Evolutionary conservation across 2,888 invertebrate species (phyloP), one percentile per base, ranked within the genome.

Genomic region (Drosophila anomelani): DNA sequence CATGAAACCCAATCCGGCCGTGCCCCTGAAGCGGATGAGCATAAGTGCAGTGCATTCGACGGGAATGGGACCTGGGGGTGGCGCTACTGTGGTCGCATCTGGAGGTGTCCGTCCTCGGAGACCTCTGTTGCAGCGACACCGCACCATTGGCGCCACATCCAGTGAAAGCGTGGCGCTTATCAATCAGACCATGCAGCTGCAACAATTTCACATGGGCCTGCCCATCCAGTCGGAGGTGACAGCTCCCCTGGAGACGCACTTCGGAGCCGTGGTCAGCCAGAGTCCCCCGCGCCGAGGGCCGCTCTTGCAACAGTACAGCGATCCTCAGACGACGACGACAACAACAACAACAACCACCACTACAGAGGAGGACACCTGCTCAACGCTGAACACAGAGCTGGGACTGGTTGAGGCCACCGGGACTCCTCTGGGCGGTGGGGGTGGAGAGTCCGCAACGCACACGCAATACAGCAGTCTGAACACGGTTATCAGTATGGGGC

Each of bases 311-410:
- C 92, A 92, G 75, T 86, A 88, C 62, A 92, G 92, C 60, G 91
- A 92, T 80, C 91, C 92, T 17, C 92, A 92, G 72, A 92, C 90
- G 36, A 92, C 90, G 47, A 91, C 90, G 44, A 84, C 90, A 34
- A 86, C 87, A 38, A 90, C 87, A 38, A 90, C 83, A 32, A 89
- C 85, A 43, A 90, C 90, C 10, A 90, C 90, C 26, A 91, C 90
- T 39, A 90, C 91, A 15, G 91, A 92, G 59, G 91, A 92, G 38
- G 92, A 92, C 59, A 92, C 92, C 13, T 91, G 92, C 76, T 90
- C 92, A 59, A 92, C 91, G 0, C 81, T 92, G 2, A 92, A 92
- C 53, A 92, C 92, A 0, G 92, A 92, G 66, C 87, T 92, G 57
- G 90, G 84, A 9, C 51, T 88, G 58, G 59, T 77, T 7, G 79